Base-by-base conservation (phyloP, 2,113 vertebrate species). In the Amblyopsis rosae region DNA sequence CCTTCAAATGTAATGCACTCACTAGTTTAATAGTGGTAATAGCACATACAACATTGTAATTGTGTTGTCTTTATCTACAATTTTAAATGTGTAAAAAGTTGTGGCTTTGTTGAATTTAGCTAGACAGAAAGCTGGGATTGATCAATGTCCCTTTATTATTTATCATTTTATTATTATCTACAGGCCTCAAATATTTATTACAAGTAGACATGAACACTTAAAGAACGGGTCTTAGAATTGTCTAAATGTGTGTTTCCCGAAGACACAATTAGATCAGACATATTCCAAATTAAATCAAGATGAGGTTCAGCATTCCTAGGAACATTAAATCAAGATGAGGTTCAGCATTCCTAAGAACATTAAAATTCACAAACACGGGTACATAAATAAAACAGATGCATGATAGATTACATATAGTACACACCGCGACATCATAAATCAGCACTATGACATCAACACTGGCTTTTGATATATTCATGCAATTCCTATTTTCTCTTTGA, bases 401-500 rank as follows among this genome's bases (percentile, higher is more conserved):
- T 85, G 75, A 5, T 74, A 87, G 82, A 82, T 76, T 76, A 81
- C 79, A 87, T 85, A 83, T 46, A 26, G 26, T 26, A 87, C 87
- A 83, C 88, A 77, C 87, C 63, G 69, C 84, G 90, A 88, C 88
- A 87, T 90, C 89, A 85, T 83, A 51, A 88, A 84, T 89, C 86
- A 86, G 84, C 86, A 70, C 72, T 82, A 75, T 91, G 89, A 91
- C 85, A 85, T 91, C 85, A 69, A 81, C 76, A 81, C 82, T 83
- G 88, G 87, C 87, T 84, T 71, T 82, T 80, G 85, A 92, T 83
- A 83, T 88, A 76, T 53, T 89, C 88, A 86, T 89, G 89, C 87
- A 76, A 76, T 81, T 87, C 45, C n/a, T 84, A 77, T 89, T 89
- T 90, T 91, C 81, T 87, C 76, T 70, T 70, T 78, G 76, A 90